These are phyloP conservation scores for Rugalucina vietnamica DNA, from an alignment of 2,888 invertebrate species.

Conservation along the genomic window DNA sequence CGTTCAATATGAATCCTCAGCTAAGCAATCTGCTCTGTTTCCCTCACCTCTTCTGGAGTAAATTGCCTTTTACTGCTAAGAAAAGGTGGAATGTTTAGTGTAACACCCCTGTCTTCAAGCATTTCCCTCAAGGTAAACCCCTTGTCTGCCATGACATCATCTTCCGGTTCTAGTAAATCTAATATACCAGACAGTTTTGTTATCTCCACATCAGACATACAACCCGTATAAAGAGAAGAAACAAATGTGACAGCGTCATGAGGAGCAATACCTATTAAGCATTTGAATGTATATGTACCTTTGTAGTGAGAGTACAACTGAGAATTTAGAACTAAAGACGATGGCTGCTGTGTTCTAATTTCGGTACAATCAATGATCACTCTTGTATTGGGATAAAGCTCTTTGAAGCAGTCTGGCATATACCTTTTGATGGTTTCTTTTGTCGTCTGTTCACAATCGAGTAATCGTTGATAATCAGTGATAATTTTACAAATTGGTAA, in stretches of 20 bases:
- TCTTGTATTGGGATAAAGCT: constrained; percentile 29
- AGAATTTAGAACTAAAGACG: constrained; percentile 41
- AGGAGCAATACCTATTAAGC: constrained; percentile 44
- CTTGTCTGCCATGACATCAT: too few relatives aligned
- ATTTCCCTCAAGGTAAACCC: too few relatives aligned
- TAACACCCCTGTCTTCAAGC: neutral
- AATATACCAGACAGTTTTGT: constrained; percentile 33
- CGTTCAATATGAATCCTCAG: constrained; percentile 43
- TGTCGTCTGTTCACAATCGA: too few relatives aligned
- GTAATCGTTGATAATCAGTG: too few relatives aligned
- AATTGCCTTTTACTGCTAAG: constrained; percentile 38
- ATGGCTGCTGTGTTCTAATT: too few relatives aligned
- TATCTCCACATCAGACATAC: constrained; percentile 39
- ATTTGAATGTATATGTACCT: constrained; percentile 41
- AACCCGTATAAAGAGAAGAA: constrained; percentile 37
- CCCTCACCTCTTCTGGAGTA: constrained; percentile 25
- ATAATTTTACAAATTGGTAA: too few relatives aligned
- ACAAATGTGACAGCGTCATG: constrained; percentile 46
- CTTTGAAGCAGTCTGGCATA: constrained; percentile 38
- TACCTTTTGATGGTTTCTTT: neutral
- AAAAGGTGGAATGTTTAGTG: constrained; percentile 27
- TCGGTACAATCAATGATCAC: too few relatives aligned
- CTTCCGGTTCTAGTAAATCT: constrained; percentile 38
- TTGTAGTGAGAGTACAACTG: constrained; percentile 56
- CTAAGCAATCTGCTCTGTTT: constrained; percentile 38